Conservation (phyloP, 2,888 invertebrate species). For the Drosophila atroscutellata region DNA sequence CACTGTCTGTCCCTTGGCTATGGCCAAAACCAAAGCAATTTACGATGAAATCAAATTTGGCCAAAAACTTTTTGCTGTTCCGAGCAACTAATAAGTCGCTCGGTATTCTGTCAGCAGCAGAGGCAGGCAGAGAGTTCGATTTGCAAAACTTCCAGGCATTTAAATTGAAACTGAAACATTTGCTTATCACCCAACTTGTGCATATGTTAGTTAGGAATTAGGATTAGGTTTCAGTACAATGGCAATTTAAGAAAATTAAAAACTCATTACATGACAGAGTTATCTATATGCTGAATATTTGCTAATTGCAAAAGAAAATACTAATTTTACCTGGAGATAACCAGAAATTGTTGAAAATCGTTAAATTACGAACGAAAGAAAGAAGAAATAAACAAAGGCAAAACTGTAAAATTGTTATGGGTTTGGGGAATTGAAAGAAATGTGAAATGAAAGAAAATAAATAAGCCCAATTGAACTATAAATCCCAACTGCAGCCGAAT, state of each 20-base stretch:
- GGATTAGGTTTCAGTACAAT: background rate
- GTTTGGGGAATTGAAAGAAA: background rate
- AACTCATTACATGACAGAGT: background rate
- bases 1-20: constrained; percentile 31
- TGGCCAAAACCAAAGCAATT: constrained; percentile 35
- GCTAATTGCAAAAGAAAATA: background rate
- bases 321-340: background rate
- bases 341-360: background rate
- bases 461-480: background rate
- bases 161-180: constrained; percentile 10
- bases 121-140: constrained; percentile 20
- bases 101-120: constrained; percentile 7
- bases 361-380: too few species aligned
- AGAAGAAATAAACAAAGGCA: background rate
- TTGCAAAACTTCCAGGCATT: constrained; percentile 14
- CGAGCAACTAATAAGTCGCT: constrained; percentile 39
- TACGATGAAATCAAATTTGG: constrained; percentile 67
- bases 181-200: constrained; percentile 1
- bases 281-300: background rate
- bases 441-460: background rate
- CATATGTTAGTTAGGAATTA: constrained; percentile 3
- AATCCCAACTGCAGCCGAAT: background rate
- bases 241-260: constrained; percentile 17
- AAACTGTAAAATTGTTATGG: background rate
- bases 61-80: constrained; percentile 43